These are phyloP conservation scores for Dioctria linearis DNA, from an alignment of 2,888 invertebrate genomes.

Conservation along the genomic window DNA sequence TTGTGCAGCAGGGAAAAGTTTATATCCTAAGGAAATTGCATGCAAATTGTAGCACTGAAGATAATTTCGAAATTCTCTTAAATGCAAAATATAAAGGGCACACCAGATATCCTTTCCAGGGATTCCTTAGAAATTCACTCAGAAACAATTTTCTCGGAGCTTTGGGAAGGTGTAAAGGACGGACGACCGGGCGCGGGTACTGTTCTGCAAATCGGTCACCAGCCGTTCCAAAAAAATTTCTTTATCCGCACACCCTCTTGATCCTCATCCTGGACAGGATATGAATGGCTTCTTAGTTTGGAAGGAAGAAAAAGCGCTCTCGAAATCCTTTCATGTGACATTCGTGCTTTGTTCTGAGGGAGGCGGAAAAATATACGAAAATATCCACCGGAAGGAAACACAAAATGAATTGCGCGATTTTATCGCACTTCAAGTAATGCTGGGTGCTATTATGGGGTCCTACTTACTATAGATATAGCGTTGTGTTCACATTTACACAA, in stretches of 20 bases:
- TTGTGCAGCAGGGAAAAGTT: slow-evolving; percentile 33
- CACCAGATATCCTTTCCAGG: slow-evolving; percentile 1
- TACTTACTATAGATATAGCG: no score
- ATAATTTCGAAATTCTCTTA: slow-evolving; percentile 46
- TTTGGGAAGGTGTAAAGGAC: not conserved
- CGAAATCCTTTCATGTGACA: slow-evolving; percentile 45
- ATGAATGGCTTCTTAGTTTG: slow-evolving; percentile 34
- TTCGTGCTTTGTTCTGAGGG: slow-evolving; percentile 38
- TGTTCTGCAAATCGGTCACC: no score
- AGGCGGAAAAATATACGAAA: slow-evolving; percentile 44
- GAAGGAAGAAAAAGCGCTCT: slow-evolving; percentile 10
- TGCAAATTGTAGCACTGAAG: slow-evolving; percentile 43
- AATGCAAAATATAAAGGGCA: slow-evolving; percentile 36
- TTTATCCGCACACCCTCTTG: no score
- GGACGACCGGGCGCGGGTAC: slow-evolving; percentile 6
- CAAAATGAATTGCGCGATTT: slow-evolving; percentile 49
- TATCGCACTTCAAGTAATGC: slow-evolving; percentile 46
- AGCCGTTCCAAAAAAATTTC: no score
- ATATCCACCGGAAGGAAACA: slow-evolving; percentile 30
- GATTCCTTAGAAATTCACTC: slow-evolving; percentile 42
- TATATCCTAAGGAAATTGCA: slow-evolving; percentile 45
- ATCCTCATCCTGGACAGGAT: not conserved
- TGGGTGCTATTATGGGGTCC: slow-evolving; percentile 14
- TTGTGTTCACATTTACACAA: not conserved
- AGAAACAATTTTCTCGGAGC: slow-evolving; percentile 38